phyloP scores from a whole-genome alignment of 2,113 vertebrate species.

The Gallinago jamesoni region DNA sequence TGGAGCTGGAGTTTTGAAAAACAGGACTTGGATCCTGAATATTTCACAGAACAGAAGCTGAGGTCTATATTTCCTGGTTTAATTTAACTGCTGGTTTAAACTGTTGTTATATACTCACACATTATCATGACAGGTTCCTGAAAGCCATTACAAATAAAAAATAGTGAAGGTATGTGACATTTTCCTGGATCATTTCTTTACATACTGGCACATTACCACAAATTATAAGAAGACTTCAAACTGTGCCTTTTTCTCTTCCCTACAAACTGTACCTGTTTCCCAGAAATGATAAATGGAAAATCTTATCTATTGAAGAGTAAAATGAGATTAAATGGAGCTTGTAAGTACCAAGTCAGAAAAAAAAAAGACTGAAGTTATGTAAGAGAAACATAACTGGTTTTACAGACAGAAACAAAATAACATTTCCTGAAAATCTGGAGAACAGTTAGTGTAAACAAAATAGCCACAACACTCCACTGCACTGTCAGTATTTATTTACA shows the following conservation, averaged over 20 bases:
- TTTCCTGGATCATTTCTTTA: not conserved
- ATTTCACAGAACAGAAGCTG: not conserved
- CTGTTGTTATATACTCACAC: not conserved
- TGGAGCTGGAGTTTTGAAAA: not conserved
- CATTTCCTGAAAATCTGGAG: not conserved
- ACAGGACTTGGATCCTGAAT: not conserved
- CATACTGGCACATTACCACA: not conserved
- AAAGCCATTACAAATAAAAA: not conserved
- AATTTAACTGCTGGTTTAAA: not conserved
- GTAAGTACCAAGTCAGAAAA: not conserved
- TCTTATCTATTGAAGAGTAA: not conserved
- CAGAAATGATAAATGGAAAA: not conserved
- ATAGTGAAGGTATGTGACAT: not conserved
- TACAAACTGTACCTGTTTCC: not conserved
- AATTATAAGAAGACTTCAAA: not conserved
- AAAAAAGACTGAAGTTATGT: not conserved
- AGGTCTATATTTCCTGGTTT: not conserved
- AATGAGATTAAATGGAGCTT: not conserved
- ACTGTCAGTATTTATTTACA: not conserved
- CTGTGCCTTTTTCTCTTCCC: not conserved
- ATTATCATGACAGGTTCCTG: not conserved
- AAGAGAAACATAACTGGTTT: not conserved
- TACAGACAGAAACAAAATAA: not conserved
- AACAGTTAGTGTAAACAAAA: not conserved
- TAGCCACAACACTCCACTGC: not conserved